phyloP scores from a whole-genome alignment of 2,797 vertebrate genomes.

The Myotis myotis region DNA sequence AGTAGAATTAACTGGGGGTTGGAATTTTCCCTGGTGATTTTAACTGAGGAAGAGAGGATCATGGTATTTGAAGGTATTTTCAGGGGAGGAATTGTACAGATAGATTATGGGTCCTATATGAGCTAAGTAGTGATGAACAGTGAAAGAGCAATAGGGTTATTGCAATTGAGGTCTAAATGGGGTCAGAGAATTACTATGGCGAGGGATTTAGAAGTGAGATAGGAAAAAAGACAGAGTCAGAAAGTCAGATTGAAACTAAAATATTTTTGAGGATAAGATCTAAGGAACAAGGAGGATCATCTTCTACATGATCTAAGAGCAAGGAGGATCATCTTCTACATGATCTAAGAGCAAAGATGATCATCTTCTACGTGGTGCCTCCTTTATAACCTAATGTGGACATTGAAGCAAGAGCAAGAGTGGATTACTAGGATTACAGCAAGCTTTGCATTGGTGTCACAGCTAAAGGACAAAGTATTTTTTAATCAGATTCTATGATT shows the following conservation, averaged over 20 bases:
- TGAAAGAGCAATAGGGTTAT: not conserved
- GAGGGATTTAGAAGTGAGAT: not conserved
- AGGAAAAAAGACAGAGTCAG: not conserved
- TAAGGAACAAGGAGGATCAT: not conserved
- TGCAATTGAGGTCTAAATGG: not conserved
- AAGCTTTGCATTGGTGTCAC: not conserved
- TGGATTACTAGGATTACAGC: not conserved
- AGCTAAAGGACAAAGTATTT: not conserved
- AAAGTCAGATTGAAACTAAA: conserved; percentile 10
- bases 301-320: too few relatives aligned
- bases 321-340: not conserved
- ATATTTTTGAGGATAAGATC: not conserved
- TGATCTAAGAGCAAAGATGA: too few relatives aligned
- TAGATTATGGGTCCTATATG: not conserved
- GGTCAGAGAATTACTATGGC: not conserved
- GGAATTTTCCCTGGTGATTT: not conserved
- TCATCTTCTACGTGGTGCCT: not conserved
- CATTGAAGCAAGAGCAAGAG: not conserved
- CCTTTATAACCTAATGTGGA: not conserved
- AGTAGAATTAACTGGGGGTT: not conserved
- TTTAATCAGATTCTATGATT: not conserved
- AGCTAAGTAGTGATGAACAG: not conserved
- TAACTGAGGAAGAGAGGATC: not conserved
- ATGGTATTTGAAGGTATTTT: not conserved
- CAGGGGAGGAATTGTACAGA: not conserved